Base-by-base conservation (phyloP, 92 coral and sea anemone genomes). In the Epizoanthus ramosus region DNA sequence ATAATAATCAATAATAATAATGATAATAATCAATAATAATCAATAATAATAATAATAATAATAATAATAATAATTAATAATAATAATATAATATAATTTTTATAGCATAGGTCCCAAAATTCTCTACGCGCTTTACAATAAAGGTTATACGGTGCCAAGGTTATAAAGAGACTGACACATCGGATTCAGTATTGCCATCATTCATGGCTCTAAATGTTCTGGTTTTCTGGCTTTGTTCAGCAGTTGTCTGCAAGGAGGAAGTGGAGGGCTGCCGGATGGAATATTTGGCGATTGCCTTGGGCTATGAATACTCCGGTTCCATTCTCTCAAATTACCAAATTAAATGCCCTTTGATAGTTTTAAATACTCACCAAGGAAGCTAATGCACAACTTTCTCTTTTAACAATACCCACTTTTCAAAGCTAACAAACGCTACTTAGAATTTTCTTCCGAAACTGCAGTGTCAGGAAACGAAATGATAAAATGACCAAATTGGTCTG, bases 321-420 rank as follows among this genome's bases (percentile, higher is more conserved):
- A 85, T 79, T 89, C 84, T 84, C 76, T 87, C 87, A 84, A 83
- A 86, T 89, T 92, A 75, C 79, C 75, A 85, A 87, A 86, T 89
- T 89, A 89, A 93, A 91, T 76, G 94, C 50, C 82, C 89, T 80
- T 93, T 93, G 94, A 93, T 86, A 79, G 85, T 60, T 74, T 77
- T 87, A 79, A 86, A 91, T 86, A 83, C 88, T 93, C 85, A 88
- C 89, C 84, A 80, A 86, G 79, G 87, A 89, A 80, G 89, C 87
- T 73, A 89, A 85, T 77, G 79, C 65, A 80, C 83, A 85, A 75
- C 89, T 61, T 74, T 61, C 66, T 66, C 60, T 31, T 81, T 69
- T 71, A 73, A 79, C 90, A 87, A 80, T 79, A 61, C 56, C 57
- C 73, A 35, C 58, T 84, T 90, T 79, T 79, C 28, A 90, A 83